These are phyloP conservation scores for Pangasius krempfi DNA, from an alignment of 2,797 vertebrate species.

Conservation along the genomic window DNA sequence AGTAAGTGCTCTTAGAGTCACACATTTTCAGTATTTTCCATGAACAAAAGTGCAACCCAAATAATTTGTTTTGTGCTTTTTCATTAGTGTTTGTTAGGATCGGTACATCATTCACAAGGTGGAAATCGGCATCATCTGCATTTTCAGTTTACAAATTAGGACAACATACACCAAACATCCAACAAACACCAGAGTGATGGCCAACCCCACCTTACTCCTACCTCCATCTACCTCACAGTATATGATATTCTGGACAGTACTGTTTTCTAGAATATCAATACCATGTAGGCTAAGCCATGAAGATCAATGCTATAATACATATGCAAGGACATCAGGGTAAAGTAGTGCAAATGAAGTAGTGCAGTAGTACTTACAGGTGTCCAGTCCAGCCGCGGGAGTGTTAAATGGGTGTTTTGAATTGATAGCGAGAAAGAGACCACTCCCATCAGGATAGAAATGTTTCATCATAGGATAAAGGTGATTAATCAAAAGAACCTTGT, in stretches of 20 bases:
- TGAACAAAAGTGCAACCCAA: not conserved
- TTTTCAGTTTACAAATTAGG: not conserved
- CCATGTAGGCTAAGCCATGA: not conserved
- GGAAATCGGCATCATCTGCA: not conserved
- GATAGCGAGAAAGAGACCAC: not conserved
- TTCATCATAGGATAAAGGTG: not conserved
- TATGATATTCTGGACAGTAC: not conserved
- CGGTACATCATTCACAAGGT: not conserved
- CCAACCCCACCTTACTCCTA: not conserved
- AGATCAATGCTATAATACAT: not conserved
- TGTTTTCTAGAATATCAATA: not conserved
- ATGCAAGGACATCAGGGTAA: not conserved
- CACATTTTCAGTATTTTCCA: not conserved
- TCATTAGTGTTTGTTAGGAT: not conserved
- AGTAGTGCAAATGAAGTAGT: not conserved
- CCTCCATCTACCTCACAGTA: too few relatives aligned
- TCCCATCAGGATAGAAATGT: not conserved
- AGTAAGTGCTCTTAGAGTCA: not conserved
- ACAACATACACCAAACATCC: too few relatives aligned
- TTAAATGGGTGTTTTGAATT: not conserved
- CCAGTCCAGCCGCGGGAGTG: too few relatives aligned
- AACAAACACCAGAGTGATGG: not conserved
- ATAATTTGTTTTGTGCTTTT: not conserved
- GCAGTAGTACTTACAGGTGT: not conserved
- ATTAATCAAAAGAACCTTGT: not conserved